Base-by-base conservation (phyloP, 2,888 invertebrate genomes). In the Leucania comma region DNA sequence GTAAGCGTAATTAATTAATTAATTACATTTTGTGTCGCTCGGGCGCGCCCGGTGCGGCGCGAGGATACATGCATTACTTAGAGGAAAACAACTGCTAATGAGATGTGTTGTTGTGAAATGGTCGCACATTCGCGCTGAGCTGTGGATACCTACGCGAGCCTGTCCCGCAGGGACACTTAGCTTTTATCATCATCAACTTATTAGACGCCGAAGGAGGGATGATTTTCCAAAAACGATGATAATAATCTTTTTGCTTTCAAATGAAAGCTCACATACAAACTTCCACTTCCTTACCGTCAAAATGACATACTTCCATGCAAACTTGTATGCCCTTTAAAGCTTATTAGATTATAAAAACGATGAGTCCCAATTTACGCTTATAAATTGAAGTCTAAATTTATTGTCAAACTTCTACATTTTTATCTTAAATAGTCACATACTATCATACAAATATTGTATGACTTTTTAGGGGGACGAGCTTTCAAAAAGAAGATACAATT, bases 1-100 rank as follows among this genome's bases (percentile, higher is more conserved):
- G 68, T 61, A 79, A 70, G 81, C 62, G 80, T 86, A 85, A 87
- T 87, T 85, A 85, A 84, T 87, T 85, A 85, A 84, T 87, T 80
- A 84, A 82, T 82, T 81, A 81, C 78, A 77, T 74, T 84, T 82
- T 69, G 77, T 76, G 60, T 73, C 82, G 78, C 69, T 76, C 80
- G 78, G 83, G 71, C 80, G 50, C 50, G 51, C 46, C 35, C 35
- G 80, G 70, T 78, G 81, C 71, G 75, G 78, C 71, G 70, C 63
- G 71, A 70, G 72, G 71, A 69, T 78, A 78, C 76, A 73, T 69
- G 68, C 68, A 76, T 74, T 77, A 80, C 76, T 79, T 78, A 79
- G 75, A 73, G 61, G 56, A 79, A 77, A 81, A 83, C 80, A 85
- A 78, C 75, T 70, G 57, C 58, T 72, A 77, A 72, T 75, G 73